Evolutionary conservation across 2,888 invertebrate species (phyloP).

Genomic region (Torymus texanus): DNA sequence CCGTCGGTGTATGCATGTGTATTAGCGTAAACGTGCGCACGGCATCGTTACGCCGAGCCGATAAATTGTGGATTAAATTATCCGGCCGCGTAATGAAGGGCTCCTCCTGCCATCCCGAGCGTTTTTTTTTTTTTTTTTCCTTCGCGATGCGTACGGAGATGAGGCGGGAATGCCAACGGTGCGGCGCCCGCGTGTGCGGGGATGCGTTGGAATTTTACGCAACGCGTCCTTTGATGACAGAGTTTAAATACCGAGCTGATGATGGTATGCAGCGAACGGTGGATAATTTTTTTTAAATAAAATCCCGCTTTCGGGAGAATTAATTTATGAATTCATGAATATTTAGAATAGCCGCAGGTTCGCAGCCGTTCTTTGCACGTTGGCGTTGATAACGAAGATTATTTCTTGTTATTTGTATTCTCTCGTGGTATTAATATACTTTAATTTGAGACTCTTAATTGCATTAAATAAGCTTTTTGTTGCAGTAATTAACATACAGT

Average conservation of each 20-base stretch:
- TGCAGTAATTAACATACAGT: too few species aligned
- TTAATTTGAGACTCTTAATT: too few species aligned
- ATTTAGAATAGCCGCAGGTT: neutral
- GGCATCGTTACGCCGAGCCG: neutral
- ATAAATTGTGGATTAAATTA: constrained; percentile 22
- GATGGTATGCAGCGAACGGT: neutral
- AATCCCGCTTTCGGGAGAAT: neutral
- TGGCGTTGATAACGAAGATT: too few species aligned
- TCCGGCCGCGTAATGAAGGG: constrained; percentile 23
- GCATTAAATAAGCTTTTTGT: too few species aligned
- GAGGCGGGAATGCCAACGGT: neutral
- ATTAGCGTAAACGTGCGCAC: neutral
- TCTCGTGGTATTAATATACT: too few species aligned
- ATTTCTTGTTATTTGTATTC: too few species aligned
- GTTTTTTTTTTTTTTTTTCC: neutral
- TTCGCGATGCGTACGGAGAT: too few species aligned
- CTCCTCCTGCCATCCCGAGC: neutral
- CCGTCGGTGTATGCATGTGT: neutral
- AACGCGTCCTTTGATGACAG: constrained; percentile 16
- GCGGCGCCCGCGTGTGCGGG: neutral
- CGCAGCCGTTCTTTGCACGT: neutral
- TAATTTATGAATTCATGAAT: constrained; percentile 1
- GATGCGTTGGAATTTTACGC: constrained; percentile 12
- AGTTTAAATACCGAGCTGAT: constrained; percentile 7
- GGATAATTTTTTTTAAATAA: neutral